Base-by-base conservation (phyloP, 2,888 invertebrate genomes). In the Hartigia nigra region DNA sequence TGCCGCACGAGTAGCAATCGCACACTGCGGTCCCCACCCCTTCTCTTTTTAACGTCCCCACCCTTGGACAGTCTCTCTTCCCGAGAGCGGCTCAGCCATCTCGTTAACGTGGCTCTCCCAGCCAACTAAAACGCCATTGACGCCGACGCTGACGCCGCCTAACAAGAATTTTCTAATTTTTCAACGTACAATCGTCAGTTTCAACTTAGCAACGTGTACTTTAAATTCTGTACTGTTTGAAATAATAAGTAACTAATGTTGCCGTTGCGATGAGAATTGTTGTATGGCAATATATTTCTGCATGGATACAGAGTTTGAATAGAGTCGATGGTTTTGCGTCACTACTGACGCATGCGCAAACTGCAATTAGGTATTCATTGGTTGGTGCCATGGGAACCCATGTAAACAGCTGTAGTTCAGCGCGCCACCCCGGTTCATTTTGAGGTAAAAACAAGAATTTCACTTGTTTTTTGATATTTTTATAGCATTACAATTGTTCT, bases 1-100 rank as follows among this genome's bases (percentile, higher is more conserved):
- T 85, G 85, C 84, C 86, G 85, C 86, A 84, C 88, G 88, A 88
- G 86, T 86, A 85, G 87, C 89, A 86, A 88, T 86, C 88, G 88
- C 86, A 89, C 87, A 90, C 90, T 90, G 87, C 86, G 84, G 86
- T 84, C 86, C 88, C 84, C 85, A 85, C 85, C 83, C 83, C 81
- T 82, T 78, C 14, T 31, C 75, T 76, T 76, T 78, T 75, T 78
- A 74, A 76, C 77, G 74, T 81, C 84, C 83, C 82, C 84, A 82
- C 82, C 84, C 81, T 77, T n/a, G 12, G n/a, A 23, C 23, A 55
- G 55, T 23, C 23, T 55, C 55, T 55, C 55, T 55, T 23, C 55
- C 55, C 55, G 55, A 55, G 23, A 55, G 55, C 55, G 23, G 55
- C 55, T 55, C 55, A 55, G 55, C 55, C 55, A 55, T 55, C 55